Base-by-base conservation (phyloP, 92 coral and sea anemone genomes). In the Actinernus sp. region DNA sequence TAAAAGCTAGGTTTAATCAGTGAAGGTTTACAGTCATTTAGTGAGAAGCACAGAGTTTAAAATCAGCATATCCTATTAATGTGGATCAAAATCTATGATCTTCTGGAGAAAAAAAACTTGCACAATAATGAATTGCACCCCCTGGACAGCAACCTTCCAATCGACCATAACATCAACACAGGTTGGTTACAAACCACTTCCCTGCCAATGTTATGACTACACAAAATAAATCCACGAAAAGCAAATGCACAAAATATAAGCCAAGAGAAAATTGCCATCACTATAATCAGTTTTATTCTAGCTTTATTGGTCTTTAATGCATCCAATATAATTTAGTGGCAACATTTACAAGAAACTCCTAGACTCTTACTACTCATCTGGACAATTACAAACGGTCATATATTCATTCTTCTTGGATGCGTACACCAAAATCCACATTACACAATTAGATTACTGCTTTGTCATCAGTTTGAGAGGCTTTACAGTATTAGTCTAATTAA, bases 291-390 rank as follows among this genome's bases (percentile, higher is more conserved):
- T 41, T 55, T 58, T 64, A 31, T 70, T 23, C 58, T 55, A 62
- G 78, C 78, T 70, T 70, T 70, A 70, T 55, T 70, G 56, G 56
- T 70, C 45, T 57, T 70, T 40, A 37, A 70, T 65, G 55, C 78
- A 70, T 70, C 66, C 58, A 57, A 70, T 70, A 70, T 70, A 70
- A 70, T 70, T 70, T 70, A 70, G 52, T 37, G 78, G 78, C 47
- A 55, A 70, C 67, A 70, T 70, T 70, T 54, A 62, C 58, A 41
- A 55, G 58, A 54, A 55, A 33, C 52, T 50, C 54, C 33, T 19
- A 36, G 45, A 50, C 26, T 51, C 37, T 55, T 56, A 54, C 20
- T 37, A 26, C 30, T 59, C 53, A 68, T 49, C 27, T 68, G 14
- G 16, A 55, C 78, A 70, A 54, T 38, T 56, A 70, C 75, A 38